Evolutionary conservation across 2,888 invertebrate species (phyloP).

Genomic region (Tuberolachnus salignus): DNA sequence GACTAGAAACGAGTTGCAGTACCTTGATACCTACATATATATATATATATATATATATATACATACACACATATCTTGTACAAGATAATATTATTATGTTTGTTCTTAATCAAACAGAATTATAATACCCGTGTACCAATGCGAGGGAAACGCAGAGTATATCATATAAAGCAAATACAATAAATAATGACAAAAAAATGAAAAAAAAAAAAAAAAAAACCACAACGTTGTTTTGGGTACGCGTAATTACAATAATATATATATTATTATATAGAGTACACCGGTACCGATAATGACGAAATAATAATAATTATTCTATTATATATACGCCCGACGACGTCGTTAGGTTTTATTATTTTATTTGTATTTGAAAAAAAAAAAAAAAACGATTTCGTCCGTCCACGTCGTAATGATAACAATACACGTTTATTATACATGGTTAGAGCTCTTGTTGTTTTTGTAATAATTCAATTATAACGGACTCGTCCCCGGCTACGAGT

Average conservation of each 20-base stretch:
- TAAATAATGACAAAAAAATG: no score
- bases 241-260: not conserved
- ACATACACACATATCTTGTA: not conserved
- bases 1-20: constrained; percentile 9
- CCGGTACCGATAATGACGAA: constrained; percentile 14
- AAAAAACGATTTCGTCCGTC: no score
- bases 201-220: no score
- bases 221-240: not conserved
- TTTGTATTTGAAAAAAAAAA: no score
- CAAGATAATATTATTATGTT: constrained; percentile 39
- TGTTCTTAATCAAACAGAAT: constrained; percentile 41
- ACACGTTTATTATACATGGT: no score
- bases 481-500: no score
- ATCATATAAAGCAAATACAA: not conserved
- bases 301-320: no score
- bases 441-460: no score
- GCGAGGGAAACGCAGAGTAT: not conserved
- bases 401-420: no score
- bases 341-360: not conserved
- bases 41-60: no score
- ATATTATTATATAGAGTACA: no score
- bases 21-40: not conserved
- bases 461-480: no score
- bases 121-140: not conserved
- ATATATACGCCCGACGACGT: not conserved